phyloP scores from a whole-genome alignment of 2,113 vertebrate genomes.

The Dendropsophus ebraccatus region DNA sequence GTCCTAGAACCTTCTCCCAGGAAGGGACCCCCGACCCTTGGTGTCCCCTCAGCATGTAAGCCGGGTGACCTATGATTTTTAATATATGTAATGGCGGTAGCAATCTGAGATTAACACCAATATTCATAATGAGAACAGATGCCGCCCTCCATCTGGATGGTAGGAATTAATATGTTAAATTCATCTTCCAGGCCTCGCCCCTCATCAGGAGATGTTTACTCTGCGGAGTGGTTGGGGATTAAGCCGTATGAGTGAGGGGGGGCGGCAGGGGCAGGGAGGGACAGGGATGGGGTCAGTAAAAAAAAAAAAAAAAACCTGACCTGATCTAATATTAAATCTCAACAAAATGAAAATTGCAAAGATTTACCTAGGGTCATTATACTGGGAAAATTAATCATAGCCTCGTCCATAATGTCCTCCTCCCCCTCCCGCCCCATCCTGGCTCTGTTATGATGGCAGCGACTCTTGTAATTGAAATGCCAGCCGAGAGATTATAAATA shows the following conservation, averaged over 20 bases:
- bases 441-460: background rate
- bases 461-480: slow-evolving; percentile 73
- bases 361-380: slow-evolving; percentile 89
- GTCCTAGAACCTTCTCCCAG: background rate
- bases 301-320: slow-evolving; percentile 61
- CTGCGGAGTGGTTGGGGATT: slow-evolving; percentile 90
- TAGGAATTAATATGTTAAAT: slow-evolving; percentile 71
- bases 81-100: slow-evolving; percentile 74
- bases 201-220: slow-evolving; percentile 74
- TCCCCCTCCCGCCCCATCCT: slow-evolving; percentile 2
- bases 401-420: slow-evolving; percentile 69
- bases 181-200: slow-evolving; percentile 74
- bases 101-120: slow-evolving; percentile 77
- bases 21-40: slow-evolving; percentile 5
- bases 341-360: slow-evolving; percentile 96
- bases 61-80: slow-evolving; percentile 63
- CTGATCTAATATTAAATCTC: slow-evolving; percentile 94
- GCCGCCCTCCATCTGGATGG: slow-evolving; percentile 76
- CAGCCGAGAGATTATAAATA: slow-evolving; percentile 78
- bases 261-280: slow-evolving; percentile 67
- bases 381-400: slow-evolving; percentile 89
- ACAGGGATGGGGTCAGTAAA: slow-evolving; percentile 3
- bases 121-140: slow-evolving; percentile 80
- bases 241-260: slow-evolving; percentile 71
- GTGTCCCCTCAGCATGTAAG: background rate